phyloP scores from a whole-genome alignment of 2,888 invertebrate species.

The Amaurobius ferox region DNA sequence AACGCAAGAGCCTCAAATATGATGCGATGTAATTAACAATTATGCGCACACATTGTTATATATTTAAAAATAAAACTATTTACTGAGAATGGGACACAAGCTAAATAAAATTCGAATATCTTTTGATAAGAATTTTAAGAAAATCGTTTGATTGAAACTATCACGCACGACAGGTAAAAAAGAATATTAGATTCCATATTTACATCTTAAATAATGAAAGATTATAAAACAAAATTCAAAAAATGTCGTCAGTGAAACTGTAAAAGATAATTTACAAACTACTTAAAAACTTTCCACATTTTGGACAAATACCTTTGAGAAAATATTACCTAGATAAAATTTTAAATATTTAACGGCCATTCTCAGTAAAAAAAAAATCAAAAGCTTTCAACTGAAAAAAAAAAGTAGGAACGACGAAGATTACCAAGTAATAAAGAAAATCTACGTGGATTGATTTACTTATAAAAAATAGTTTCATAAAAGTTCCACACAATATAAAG shows the following conservation, averaged over 20 bases:
- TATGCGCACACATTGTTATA: neutral
- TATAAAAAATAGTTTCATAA: constrained; percentile 10
- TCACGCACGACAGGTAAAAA: neutral
- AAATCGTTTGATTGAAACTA: neutral
- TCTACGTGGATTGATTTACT: neutral
- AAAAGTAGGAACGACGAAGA: too few relatives aligned
- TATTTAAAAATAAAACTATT: neutral
- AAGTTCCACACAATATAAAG: neutral
- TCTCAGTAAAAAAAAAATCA: constrained; percentile 2
- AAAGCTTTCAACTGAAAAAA: neutral
- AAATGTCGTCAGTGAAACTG: too few relatives aligned
- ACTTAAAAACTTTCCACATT: neutral
- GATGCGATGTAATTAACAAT: neutral
- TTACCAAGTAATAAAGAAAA: neutral
- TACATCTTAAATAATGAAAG: neutral
- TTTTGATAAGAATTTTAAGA: neutral
- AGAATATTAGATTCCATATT: constrained; percentile 15
- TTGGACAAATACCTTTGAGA: neutral
- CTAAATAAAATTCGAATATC: neutral
- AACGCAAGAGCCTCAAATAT: neutral
- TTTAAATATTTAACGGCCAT: neutral
- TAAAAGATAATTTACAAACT: constrained; percentile 6
- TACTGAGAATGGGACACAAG: constrained; percentile 19
- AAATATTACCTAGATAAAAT: neutral
- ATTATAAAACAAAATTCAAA: neutral